phyloP scores from a whole-genome alignment of 2,888 invertebrate species.

The Parthenolecanium corni region DNA sequence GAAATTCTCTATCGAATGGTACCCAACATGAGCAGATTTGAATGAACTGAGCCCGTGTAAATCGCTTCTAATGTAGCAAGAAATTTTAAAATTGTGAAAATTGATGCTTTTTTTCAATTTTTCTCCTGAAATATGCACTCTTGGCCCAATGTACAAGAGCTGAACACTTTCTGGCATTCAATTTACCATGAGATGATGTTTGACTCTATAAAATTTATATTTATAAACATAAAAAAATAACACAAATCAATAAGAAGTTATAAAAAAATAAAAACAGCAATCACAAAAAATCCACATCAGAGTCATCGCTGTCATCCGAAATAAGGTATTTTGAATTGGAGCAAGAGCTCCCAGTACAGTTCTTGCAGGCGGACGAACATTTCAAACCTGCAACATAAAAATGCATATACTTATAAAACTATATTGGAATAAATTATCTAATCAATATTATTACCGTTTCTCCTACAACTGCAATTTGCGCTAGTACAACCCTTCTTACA shows the following conservation, averaged over 20 bases:
- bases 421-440: not conserved
- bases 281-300: not conserved
- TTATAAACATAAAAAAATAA: not conserved
- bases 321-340: not conserved
- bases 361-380: not conserved
- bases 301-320: not conserved
- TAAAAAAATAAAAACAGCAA: not conserved
- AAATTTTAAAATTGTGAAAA: no score
- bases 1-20: no score
- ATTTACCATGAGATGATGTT: not conserved
- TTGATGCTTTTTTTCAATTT: no score
- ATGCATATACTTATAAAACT: not conserved
- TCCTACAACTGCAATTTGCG: not conserved
- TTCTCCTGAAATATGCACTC: not conserved
- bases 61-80: no score
- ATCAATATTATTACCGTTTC: slow-evolving; percentile 1
- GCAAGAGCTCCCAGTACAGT: not conserved
- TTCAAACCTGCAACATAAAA: not conserved
- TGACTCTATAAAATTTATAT: not conserved
- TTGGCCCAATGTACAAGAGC: not conserved
- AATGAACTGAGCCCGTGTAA: no score
- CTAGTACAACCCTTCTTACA: not conserved
- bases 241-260: not conserved
- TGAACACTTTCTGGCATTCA: not conserved
- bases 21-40: no score